These are phyloP conservation scores for Chloroceryle amazona DNA, from an alignment of 2,797 vertebrate species.

Conservation along the genomic window DNA sequence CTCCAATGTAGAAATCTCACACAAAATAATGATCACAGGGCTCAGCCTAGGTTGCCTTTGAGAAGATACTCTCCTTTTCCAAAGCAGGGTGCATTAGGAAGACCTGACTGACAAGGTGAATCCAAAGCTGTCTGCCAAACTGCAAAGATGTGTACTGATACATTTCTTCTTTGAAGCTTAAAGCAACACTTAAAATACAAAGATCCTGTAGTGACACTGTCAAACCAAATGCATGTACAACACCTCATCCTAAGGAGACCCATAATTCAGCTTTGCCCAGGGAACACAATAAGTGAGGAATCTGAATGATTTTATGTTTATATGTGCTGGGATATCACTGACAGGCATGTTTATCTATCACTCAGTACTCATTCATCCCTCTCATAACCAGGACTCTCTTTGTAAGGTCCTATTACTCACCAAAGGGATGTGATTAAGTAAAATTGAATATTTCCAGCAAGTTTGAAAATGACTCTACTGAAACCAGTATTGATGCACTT, in stretches of 20 bases:
- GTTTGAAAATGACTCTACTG: constrained; percentile 6
- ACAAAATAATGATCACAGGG: background rate
- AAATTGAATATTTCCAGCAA: constrained; percentile 5
- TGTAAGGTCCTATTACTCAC: background rate
- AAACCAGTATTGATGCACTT: background rate
- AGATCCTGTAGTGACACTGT: background rate
- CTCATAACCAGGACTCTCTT: background rate
- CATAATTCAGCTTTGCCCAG: background rate
- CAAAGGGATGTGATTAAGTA: background rate
- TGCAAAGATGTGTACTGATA: background rate
- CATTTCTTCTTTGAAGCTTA: background rate
- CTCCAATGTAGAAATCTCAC: background rate
- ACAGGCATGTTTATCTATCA: background rate
- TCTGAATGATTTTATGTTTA: background rate
- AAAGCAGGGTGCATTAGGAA: background rate
- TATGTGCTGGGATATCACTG: background rate
- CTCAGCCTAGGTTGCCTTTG: background rate
- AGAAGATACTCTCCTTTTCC: background rate
- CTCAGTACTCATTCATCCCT: background rate
- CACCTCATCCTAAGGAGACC: background rate
- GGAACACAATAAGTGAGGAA: background rate
- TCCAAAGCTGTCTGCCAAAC: background rate
- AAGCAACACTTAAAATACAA: constrained; percentile 16
- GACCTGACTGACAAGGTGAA: background rate
- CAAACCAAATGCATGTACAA: background rate